Base-by-base conservation (phyloP, 2,888 invertebrate species). In the Marronus borbonicus region DNA sequence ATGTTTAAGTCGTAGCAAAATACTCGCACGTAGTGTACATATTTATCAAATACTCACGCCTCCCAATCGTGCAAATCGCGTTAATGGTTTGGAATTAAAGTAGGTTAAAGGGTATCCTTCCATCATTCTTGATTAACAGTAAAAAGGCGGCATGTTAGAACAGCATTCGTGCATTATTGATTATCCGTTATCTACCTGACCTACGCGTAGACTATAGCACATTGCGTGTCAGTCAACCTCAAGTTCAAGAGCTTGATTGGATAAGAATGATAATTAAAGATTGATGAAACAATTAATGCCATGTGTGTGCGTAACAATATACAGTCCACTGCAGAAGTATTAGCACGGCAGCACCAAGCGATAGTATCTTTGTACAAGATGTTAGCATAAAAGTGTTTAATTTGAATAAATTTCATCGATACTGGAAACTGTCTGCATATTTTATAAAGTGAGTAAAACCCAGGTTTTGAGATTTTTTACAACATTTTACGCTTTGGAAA, bases 241-340 rank as follows among this genome's bases (percentile, higher is more conserved):
- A 64, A 64, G 64, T 64, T 64, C 64, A 64, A 64, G 64, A 64
- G 28, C 31, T 64, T 31, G 31, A 64, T 14, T 31, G 8, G 10
- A 8, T 10, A 64, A n/a, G 36, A 64, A 28, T 31, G 12, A 28
- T 64, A 31, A 62, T 62, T 62, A 24, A 28, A 62, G 36, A 64
- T 64, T 64, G 36, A 31, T 64, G 2, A 10, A 31, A 7, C 36
- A 28, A 64, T 31, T 28, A 31, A 64, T 64, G 64, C 31, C 20
- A 10, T 17, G 24, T 28, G 36, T 64, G n/a, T n/a, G n/a, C 7
- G 55, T 17, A 12, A 3, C 55, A 31, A n/a, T 31, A 31, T 64
- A 31, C 31, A 64, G 28, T 44, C 12, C 10, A 12, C 12, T 44
- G 44, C 12, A 12, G 10, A 44, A 44, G 44, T 44, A 8, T 44